A percentile compares a stretch with the other conserved stretches of the same genome.
phyloP scores from a whole-genome alignment of 1,140 invertebrate species.

The Phenacoccus solenopsis region DNA sequence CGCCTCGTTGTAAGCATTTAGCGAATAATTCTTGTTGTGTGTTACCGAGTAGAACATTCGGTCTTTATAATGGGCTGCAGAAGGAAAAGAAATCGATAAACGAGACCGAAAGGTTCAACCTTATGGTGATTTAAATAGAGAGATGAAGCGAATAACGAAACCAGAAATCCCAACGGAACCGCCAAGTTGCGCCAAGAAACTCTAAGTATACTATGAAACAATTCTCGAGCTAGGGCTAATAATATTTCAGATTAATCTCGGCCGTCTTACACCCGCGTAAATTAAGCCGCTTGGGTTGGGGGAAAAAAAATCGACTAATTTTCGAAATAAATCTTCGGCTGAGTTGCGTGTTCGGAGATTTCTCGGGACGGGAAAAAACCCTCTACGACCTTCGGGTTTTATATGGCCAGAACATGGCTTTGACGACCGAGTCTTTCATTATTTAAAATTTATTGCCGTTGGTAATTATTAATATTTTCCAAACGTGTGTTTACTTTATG shows the following conservation, averaged over 20 bases:
- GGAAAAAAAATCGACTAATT: slow-evolving; percentile 3
- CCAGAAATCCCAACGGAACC: too few relatives aligned
- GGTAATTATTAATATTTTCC: neutral
- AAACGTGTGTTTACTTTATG: neutral
- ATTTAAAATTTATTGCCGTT: neutral
- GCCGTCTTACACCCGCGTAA: neutral
- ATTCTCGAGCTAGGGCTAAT: neutral
- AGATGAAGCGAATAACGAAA: too few relatives aligned
- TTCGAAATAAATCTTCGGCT: neutral
- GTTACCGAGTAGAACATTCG: too few relatives aligned
- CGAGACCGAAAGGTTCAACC: too few relatives aligned
- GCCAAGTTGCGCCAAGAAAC: too few relatives aligned
- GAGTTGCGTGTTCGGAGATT: neutral
- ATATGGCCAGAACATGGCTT: neutral
- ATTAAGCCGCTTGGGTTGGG: neutral
- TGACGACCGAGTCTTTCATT: neutral
- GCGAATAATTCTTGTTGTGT: too few relatives aligned
- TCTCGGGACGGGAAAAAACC: neutral
- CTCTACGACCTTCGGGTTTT: neutral
- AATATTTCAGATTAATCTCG: neutral
- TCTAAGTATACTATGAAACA: neutral
- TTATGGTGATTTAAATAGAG: too few relatives aligned
- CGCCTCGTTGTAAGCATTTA: too few relatives aligned
- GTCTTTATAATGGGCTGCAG: too few relatives aligned
- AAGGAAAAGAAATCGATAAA: too few relatives aligned